phyloP scores from a whole-genome alignment of 1,140 invertebrate genomes.

The Branchinecta lindahli region DNA sequence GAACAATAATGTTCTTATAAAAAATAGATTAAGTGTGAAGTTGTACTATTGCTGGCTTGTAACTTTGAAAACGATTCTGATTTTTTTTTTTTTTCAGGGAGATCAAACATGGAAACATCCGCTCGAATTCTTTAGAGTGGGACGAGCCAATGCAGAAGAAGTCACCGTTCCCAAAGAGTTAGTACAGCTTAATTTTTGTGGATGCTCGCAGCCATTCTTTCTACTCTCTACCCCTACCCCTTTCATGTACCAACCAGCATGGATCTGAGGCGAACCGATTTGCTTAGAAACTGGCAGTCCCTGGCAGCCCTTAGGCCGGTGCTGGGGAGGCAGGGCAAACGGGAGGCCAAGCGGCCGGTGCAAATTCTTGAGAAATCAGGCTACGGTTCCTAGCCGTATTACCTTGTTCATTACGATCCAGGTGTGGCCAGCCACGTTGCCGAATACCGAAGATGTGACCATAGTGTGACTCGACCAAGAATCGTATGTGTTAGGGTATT shows the following conservation, averaged over 20 bases:
- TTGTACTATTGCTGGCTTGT: background rate
- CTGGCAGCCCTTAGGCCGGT: background rate
- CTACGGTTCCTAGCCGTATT: too few species aligned
- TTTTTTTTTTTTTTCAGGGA: background rate
- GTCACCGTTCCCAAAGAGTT: background rate
- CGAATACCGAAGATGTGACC: too few species aligned
- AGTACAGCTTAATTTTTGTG: background rate
- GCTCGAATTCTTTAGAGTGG: background rate
- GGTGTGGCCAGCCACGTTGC: too few species aligned
- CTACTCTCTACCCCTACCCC: background rate
- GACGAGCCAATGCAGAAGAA: slow-evolving; percentile 2
- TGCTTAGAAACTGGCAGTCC: background rate
- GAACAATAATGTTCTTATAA: background rate
- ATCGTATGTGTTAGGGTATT: too few species aligned
- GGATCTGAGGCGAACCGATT: background rate
- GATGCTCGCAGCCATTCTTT: background rate
- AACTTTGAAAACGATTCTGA: background rate
- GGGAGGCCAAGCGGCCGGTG: too few species aligned
- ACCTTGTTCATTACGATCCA: background rate
- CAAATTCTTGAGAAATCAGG: too few species aligned
- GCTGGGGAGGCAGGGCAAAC: background rate
- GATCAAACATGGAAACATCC: background rate
- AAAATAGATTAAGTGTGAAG: background rate
- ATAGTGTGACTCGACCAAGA: too few species aligned
- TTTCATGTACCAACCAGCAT: background rate